Evolutionary conservation across 1,140 invertebrate species (phyloP).

Genomic region (Drosophila insularis): DNA sequence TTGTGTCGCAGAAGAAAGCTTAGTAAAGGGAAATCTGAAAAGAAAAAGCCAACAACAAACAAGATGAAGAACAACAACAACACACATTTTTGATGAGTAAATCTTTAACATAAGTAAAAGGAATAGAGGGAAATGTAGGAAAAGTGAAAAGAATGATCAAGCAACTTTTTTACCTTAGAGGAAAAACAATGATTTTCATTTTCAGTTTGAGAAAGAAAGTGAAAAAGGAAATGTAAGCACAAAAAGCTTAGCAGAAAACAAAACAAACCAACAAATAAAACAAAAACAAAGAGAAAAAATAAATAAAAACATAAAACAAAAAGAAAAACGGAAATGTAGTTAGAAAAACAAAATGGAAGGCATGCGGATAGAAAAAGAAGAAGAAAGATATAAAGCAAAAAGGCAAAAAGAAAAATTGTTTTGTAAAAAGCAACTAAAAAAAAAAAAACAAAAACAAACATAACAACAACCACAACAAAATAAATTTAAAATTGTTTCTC

Average conservation of each 20-base stretch:
- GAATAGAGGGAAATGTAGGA: slow-evolving; percentile 15
- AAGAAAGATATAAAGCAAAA: slow-evolving; percentile 8
- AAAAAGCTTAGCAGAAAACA: slow-evolving; percentile 8
- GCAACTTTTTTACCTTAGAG: slow-evolving; percentile 45
- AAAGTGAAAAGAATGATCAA: neutral
- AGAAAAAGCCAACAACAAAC: neutral
- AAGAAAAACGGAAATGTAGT: slow-evolving; percentile 6
- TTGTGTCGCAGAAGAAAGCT: neutral
- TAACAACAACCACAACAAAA: neutral
- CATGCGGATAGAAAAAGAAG: neutral
- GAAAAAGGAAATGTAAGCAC: slow-evolving; percentile 3
- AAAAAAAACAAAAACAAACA: slow-evolving; percentile 1
- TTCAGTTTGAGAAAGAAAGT: neutral
- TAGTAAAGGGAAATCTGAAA: neutral
- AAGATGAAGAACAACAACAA: neutral
- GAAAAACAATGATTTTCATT: slow-evolving; percentile 14
- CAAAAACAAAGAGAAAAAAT: slow-evolving; percentile 14
- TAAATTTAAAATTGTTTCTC: slow-evolving; percentile 12
- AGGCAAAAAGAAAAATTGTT: neutral
- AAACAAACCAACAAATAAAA: neutral
- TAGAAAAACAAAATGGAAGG: slow-evolving; percentile 9
- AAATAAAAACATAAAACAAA: slow-evolving; percentile 12
- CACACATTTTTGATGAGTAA: neutral
- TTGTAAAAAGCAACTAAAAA: slow-evolving; percentile 12
- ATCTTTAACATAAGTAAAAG: neutral